A percentile compares a stretch with the other conserved stretches of the same genome.
Evolutionary conservation across 2,797 vertebrate genomes (phyloP).

Genomic region (Allobates femoralis): DNA sequence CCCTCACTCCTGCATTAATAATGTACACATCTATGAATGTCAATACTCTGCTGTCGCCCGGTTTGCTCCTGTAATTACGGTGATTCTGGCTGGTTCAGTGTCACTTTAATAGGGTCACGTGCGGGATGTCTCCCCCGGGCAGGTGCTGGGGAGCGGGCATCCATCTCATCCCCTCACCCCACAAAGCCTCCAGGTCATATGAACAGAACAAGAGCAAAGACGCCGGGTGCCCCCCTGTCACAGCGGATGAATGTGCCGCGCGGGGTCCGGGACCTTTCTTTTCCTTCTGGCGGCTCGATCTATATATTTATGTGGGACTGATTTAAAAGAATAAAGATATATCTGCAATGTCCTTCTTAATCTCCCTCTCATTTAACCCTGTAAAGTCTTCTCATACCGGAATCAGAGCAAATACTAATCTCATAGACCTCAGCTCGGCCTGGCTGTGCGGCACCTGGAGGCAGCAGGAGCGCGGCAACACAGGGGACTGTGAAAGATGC

Average conservation of each 20-base stretch:
- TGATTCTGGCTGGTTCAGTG: background rate
- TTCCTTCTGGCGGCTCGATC: too few species aligned
- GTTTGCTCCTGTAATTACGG: background rate
- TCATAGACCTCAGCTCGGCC: background rate
- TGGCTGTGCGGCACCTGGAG: background rate
- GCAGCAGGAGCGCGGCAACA: background rate
- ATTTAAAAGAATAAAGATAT: too few species aligned
- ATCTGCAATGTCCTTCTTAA: too few species aligned
- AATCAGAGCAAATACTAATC: too few species aligned
- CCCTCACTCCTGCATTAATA: background rate
- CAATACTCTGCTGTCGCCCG: background rate
- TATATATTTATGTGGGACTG: too few species aligned
- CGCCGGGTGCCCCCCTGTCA: background rate
- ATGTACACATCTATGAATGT: background rate
- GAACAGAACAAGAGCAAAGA: background rate
- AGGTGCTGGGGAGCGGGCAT: background rate
- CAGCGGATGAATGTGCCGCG: background rate
- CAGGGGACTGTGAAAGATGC: too few species aligned
- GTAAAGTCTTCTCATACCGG: too few species aligned
- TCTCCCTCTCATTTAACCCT: too few species aligned
- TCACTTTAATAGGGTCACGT: constrained; percentile 29
- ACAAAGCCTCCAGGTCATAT: background rate
- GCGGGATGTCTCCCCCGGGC: constrained; percentile 9
- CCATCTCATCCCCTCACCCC: background rate
- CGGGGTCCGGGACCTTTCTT: background rate